Percentiles rank a stretch among this genome's conserved stretches.
phyloP scores from a whole-genome alignment of 2,797 vertebrate genomes.

The Enteromius unitaeniatus region DNA sequence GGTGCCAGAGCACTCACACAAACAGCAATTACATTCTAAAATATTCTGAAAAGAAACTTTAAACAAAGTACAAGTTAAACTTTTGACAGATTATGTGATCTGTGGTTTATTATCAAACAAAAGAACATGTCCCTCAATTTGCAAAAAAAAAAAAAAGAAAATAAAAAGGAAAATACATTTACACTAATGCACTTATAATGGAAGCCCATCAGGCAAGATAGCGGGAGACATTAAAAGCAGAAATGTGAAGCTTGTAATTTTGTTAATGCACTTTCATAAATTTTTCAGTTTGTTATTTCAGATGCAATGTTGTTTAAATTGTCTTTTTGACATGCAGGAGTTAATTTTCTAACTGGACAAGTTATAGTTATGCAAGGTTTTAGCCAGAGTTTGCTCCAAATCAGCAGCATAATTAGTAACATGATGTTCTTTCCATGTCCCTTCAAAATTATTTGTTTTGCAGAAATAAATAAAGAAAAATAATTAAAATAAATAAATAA shows the following conservation, averaged over 20 bases:
- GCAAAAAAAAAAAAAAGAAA: background rate
- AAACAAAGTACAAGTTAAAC: background rate
- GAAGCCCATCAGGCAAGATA: background rate
- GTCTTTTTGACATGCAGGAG: background rate
- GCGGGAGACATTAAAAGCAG: background rate
- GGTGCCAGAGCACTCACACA: constrained; percentile 1
- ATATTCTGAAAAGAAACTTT: background rate
- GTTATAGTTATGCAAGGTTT: background rate
- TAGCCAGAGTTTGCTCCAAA: background rate
- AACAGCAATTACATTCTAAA: constrained; percentile 22
- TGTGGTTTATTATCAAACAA: background rate
- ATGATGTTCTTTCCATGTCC: background rate
- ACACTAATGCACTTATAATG: background rate
- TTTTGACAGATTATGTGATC: background rate
- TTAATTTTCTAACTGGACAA: background rate
- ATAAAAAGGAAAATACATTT: background rate
- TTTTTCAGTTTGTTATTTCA: background rate
- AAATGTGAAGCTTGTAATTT: constrained; percentile 3
- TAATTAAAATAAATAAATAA: too few relatives aligned
- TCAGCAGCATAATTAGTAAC: background rate
- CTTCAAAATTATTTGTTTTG: background rate
- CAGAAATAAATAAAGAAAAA: background rate
- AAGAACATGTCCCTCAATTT: background rate
- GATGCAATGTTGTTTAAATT: background rate
- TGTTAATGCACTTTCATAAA: background rate